A percentile compares a stretch with the other conserved stretches of the same genome.
These are phyloP conservation scores for Dinomys branickii DNA, from an alignment of 2,113 vertebrate species.

Conservation along the genomic window DNA sequence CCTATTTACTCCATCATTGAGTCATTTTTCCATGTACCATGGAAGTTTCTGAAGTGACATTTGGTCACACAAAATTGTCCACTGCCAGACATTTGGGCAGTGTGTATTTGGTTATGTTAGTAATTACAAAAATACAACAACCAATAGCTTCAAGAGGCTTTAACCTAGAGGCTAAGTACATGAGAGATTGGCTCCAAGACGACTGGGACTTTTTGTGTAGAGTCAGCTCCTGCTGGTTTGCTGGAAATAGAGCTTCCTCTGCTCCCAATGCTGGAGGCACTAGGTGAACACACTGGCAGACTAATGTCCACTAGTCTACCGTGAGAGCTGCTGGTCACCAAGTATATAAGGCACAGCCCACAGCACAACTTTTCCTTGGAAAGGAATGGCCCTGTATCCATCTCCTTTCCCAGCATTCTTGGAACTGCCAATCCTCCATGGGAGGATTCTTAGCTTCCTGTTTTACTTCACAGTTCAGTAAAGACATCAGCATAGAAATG, in stretches of 20 bases:
- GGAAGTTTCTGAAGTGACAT: not conserved
- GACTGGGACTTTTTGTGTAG: constrained; percentile 88
- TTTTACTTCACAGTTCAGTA: not conserved
- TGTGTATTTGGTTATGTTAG: not conserved
- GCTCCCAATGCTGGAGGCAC: constrained; percentile 90
- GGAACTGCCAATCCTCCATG: not conserved
- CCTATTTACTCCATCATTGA: not conserved
- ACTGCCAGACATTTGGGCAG: not conserved
- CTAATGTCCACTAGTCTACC: not conserved
- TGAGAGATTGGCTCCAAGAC: constrained; percentile 88
- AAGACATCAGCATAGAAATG: not conserved
- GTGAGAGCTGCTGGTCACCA: not conserved
- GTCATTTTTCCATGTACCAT: not conserved
- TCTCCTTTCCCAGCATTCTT: not conserved
- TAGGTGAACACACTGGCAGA: constrained; percentile 87
- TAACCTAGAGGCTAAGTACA: no score
- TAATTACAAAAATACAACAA: not conserved
- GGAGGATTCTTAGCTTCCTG: not conserved
- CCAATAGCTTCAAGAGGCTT: not conserved
- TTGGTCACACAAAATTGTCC: not conserved
- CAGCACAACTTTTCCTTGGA: not conserved
- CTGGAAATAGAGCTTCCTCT: constrained; percentile 89
- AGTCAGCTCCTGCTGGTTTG: constrained; percentile 88
- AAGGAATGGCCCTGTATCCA: not conserved
- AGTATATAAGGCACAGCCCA: not conserved